Base-by-base conservation (phyloP, 2,797 vertebrate genomes). In the Ptychadena robeensis region DNA sequence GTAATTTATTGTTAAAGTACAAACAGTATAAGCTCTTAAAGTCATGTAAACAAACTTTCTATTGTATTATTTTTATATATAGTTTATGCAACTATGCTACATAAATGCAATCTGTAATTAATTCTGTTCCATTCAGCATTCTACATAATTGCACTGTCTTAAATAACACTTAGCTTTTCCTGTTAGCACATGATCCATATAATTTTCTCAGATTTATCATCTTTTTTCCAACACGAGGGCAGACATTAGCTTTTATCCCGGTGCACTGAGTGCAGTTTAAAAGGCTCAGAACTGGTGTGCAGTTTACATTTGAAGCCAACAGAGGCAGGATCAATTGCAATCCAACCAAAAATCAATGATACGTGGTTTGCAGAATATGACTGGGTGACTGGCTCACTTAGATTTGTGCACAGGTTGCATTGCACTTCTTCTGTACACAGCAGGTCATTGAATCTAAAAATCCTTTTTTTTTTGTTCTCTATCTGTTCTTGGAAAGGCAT, bases 291-390 rank as follows among this genome's bases (percentile, higher is more conserved):
- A 82, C 87, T 87, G 87, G 86, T 86, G 87, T 86, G 85, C 73
- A 37, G 87, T 86, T 91, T 87, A 84, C 0, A 66, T 83, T 0
- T 65, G 86, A 86, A 89, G 90, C 86, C 88, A 85, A 87, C 82
- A 77, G 90, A 74, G 88, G 86, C 82, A 87, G 86, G 88, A 92
- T 84, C 89, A 92, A 91, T 88, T 88, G 88, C 89, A 90, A 85
- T 85, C 85, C 81, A 89, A 88, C 79, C 83, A 81, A 91, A 92
- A 93, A 94, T 94, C 93, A 91, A 94, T 93, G 81, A 87, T 80
- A 86, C 35, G 65, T 76, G 71, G 83, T 88, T 93, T 87, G 64
- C 85, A 90, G 88, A 92, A 83, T 83, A 74, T 53, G 67, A 88
- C 87, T 77, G 57, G 67, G 87, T 82, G 74, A 34, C 81, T 57